These are phyloP conservation scores for Volucella zonaria DNA, from an alignment of 2,888 invertebrate genomes.

Conservation along the genomic window DNA sequence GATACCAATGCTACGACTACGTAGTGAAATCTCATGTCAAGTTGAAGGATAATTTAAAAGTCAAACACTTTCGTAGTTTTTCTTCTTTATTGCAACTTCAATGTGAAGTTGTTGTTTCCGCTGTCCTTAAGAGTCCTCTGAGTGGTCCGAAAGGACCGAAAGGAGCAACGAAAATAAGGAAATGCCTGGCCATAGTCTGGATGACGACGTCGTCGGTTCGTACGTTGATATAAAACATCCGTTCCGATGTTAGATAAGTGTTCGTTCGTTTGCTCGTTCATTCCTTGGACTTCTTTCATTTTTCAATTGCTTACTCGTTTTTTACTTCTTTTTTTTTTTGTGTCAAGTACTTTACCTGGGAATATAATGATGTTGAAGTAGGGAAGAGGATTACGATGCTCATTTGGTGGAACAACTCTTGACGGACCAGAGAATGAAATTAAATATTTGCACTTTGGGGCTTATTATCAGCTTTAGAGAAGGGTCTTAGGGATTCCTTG, in stretches of 20 bases:
- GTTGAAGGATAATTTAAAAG: constrained; percentile 75
- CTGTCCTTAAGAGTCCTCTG: background rate
- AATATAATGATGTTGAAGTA: constrained; percentile 6
- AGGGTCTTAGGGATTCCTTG: background rate
- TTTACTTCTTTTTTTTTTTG: background rate
- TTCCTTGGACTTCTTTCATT: constrained; percentile 9
- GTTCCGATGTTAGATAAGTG: constrained; percentile 7
- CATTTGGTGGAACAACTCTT: constrained; percentile 37
- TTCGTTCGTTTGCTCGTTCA: constrained; percentile 48
- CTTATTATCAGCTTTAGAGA: constrained; percentile 32
- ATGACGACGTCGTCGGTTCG: constrained; percentile 42
- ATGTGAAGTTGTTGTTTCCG: constrained; percentile 45
- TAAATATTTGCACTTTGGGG: constrained; percentile 65
- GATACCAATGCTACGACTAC: constrained; percentile 1
- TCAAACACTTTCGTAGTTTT: constrained; percentile 74
- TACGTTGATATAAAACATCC: constrained; percentile 44
- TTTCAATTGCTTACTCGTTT: constrained; percentile 25
- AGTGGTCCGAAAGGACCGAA: constrained; percentile 27
- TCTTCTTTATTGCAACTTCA: constrained; percentile 51
- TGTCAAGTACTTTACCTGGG: constrained; percentile 20
- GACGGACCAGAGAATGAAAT: constrained; percentile 19
- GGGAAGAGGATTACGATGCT: constrained; percentile 26
- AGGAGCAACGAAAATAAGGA: constrained; percentile 39
- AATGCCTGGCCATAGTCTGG: constrained; percentile 24
- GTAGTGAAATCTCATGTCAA: constrained; percentile 55